Conservation (phyloP, 2,113 vertebrate species). For the Arothron firmamentum region DNA sequence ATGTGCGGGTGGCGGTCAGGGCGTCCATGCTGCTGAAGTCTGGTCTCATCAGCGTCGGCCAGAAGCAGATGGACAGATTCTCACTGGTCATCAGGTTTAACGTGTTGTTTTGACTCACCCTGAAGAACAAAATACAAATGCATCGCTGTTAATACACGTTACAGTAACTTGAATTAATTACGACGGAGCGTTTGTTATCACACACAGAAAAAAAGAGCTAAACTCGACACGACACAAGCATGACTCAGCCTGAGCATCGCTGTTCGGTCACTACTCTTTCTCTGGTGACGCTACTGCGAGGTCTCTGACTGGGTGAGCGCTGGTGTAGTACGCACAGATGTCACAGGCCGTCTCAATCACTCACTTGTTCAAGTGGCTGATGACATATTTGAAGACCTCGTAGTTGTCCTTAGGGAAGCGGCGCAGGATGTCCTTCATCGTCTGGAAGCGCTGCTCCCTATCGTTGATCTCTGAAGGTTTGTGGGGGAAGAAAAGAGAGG, state of each 20-base stretch:
- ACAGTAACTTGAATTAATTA: too few relatives aligned
- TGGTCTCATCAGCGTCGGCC: slow-evolving; percentile 91
- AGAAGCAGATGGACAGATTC: slow-evolving; percentile 96
- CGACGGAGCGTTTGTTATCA: background rate
- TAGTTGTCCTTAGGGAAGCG: slow-evolving; percentile 93
- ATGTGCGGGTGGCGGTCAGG: slow-evolving; percentile 88
- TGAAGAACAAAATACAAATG: slow-evolving; percentile 45
- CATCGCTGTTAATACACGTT: too few relatives aligned
- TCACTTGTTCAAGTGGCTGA: slow-evolving; percentile 90
- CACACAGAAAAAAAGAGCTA: background rate
- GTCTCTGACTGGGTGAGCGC: slow-evolving; percentile 24
- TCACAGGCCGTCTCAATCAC: slow-evolving; percentile 50
- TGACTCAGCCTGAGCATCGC: slow-evolving; percentile 20
- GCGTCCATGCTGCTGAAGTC: slow-evolving; percentile 96
- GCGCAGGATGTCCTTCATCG: slow-evolving; percentile 88
- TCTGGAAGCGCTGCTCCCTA: slow-evolving; percentile 86
- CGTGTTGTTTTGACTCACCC: slow-evolving; percentile 89
- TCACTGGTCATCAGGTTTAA: slow-evolving; percentile 94
- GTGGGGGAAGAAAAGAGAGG: slow-evolving; percentile 28
- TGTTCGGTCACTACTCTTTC: slow-evolving; percentile 1
- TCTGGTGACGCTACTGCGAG: slow-evolving; percentile 30
- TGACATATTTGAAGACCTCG: slow-evolving; percentile 96
- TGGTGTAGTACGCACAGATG: slow-evolving; percentile 20
- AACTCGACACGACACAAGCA: background rate
- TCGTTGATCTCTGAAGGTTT: slow-evolving; percentile 85